Percentiles rank a stretch among this genome's conserved stretches.
Conservation (phyloP, 2,888 invertebrate species). For the Nephrotoma flavescens region DNA sequence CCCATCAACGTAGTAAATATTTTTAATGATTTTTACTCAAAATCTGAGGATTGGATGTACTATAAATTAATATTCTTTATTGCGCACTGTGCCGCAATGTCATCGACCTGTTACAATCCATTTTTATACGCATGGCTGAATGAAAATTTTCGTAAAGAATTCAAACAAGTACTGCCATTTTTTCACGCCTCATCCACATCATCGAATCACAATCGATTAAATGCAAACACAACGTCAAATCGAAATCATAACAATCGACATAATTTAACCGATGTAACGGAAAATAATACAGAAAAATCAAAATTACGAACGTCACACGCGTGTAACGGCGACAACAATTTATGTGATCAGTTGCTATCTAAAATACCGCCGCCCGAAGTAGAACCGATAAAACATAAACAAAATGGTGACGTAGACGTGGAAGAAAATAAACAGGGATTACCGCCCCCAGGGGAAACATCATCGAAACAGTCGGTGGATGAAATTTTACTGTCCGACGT, state of each 20-base stretch:
- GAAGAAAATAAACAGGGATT: background rate
- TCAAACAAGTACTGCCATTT: slow-evolving; percentile 60
- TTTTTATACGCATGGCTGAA: slow-evolving; percentile 97
- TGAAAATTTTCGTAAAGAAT: slow-evolving; percentile 81
- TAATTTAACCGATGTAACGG: background rate
- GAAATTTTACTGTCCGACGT: background rate
- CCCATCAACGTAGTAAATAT: slow-evolving; percentile 84
- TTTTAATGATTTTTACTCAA: slow-evolving; percentile 63
- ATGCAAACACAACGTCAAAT: background rate
- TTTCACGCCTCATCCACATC: slow-evolving; percentile 36
- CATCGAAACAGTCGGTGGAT: background rate
- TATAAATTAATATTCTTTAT: slow-evolving; percentile 82
- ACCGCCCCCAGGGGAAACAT: background rate
- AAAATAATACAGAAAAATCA: background rate
- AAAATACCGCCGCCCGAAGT: background rate
- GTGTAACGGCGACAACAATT: background rate
- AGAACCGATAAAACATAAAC: background rate
- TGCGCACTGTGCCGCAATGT: slow-evolving; percentile 86
- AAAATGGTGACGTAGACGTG: background rate
- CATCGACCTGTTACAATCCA: slow-evolving; percentile 92
- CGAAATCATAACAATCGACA: background rate
- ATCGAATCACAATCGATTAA: background rate
- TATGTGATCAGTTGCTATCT: background rate
- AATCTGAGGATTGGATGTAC: slow-evolving; percentile 60
- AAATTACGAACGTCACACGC: background rate